These are phyloP conservation scores for Sminthurides bifidus DNA, from an alignment of 1,140 invertebrate species.

Conservation along the genomic window DNA sequence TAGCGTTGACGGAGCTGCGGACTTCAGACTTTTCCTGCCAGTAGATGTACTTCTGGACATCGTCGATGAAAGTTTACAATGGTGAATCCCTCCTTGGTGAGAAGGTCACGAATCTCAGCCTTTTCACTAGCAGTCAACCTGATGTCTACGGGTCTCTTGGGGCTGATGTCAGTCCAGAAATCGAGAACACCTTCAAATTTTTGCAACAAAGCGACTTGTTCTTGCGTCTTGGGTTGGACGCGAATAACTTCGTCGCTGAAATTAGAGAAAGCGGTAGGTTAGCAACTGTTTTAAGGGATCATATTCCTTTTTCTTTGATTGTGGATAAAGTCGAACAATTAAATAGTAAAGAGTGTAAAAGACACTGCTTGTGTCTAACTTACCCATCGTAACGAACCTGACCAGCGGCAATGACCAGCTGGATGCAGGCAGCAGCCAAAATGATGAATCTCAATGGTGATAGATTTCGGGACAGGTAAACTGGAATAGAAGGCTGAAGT, in stretches of 20 bases:
- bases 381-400: background rate
- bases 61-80: slow-evolving; percentile 1
- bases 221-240: background rate
- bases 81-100: background rate
- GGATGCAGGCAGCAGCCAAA: background rate
- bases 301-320: too few species aligned
- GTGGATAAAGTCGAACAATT: background rate
- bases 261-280: background rate
- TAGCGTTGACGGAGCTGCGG: background rate
- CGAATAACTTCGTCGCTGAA: slow-evolving; percentile 5
- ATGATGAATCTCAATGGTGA: too few species aligned
- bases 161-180: background rate
- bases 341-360: background rate
- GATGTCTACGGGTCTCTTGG: background rate
- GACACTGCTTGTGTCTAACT: background rate
- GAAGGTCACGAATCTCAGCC: background rate
- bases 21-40: background rate
- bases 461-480: too few species aligned
- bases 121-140: background rate
- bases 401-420: background rate
- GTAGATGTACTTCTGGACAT: slow-evolving; percentile 6
- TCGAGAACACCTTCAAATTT: background rate
- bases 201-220: slow-evolving; percentile 1
- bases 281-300: too few species aligned
- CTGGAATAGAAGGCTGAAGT: too few species aligned